A percentile compares a stretch with the other conserved stretches of the same genome.
These are phyloP conservation scores for Dicyrtomina minuta DNA, from an alignment of 2,888 invertebrate species.

Conservation along the genomic window DNA sequence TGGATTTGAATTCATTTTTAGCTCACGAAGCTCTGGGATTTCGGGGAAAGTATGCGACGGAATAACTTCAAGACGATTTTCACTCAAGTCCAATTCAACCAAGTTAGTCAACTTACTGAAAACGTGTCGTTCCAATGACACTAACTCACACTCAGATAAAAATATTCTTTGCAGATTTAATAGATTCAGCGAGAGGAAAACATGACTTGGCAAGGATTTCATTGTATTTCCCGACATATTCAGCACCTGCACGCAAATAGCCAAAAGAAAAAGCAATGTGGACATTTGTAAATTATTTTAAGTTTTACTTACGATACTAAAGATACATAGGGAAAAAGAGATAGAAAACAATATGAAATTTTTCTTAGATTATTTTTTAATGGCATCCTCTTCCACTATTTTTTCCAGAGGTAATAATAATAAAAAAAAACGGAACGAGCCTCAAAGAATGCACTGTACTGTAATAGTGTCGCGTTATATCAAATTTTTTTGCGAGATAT, in stretches of 20 bases:
- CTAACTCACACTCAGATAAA: constrained; percentile 70
- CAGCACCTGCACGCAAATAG: constrained; percentile 60
- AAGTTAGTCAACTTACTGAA: constrained; percentile 77
- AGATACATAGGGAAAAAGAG: no score
- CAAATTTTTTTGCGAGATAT: no score
- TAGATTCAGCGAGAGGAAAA: constrained; percentile 72
- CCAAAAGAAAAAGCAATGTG: no score
- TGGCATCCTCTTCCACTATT: no score
- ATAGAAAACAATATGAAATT: constrained; percentile 5
- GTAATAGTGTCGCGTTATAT: no score
- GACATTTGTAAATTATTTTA: no score
- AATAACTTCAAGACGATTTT: constrained; percentile 68
- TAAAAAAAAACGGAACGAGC: neutral
- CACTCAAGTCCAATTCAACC: constrained; percentile 77
- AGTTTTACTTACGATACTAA: no score
- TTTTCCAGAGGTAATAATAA: neutral
- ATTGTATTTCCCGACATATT: constrained; percentile 76
- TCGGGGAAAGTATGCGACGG: constrained; percentile 74
- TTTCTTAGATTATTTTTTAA: neutral
- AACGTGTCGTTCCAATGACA: constrained; percentile 69
- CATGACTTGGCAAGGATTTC: constrained; percentile 67
- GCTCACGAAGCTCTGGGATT: constrained; percentile 72
- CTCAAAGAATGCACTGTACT: no score
- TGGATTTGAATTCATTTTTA: constrained; percentile 74
- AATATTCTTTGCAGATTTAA: constrained; percentile 79